phyloP scores from a whole-genome alignment of 2,113 vertebrate species.

The Suncus etruscus region DNA sequence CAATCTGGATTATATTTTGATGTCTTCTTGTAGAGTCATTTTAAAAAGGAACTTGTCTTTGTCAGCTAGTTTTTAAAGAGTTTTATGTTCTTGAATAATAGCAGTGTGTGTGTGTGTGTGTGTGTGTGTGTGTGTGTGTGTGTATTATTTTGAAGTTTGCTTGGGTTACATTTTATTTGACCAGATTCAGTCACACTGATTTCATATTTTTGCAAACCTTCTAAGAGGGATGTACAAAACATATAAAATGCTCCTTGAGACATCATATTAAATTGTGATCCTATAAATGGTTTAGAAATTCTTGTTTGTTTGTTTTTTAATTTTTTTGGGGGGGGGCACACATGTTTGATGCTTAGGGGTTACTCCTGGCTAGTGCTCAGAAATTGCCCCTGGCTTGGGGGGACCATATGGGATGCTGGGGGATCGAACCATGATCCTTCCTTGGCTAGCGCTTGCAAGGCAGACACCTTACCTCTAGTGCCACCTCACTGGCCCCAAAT shows the following conservation, averaged over 20 bases:
- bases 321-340: no score
- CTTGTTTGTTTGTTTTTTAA: no score
- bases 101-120: conserved; percentile 56
- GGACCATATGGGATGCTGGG: no score
- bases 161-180: conserved; percentile 70
- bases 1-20: conserved; percentile 63
- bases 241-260: conserved; percentile 30
- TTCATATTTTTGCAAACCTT: conserved; percentile 62
- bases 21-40: conserved; percentile 64
- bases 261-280: conserved; percentile 56
- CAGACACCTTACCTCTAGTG: no score
- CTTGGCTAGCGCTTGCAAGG: no score
- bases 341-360: no score
- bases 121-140: no score
- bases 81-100: conserved; percentile 70
- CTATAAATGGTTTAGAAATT: conserved; percentile 22
- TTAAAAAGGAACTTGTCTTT: conserved; percentile 73
- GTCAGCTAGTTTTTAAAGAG: conserved; percentile 74
- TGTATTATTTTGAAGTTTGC: not conserved
- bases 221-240: conserved; percentile 52
- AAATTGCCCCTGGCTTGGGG: no score
- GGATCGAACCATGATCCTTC: no score
- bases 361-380: no score
- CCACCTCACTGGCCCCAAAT: no score
- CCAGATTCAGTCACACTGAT: conserved; percentile 59